These are phyloP conservation scores for Rhinogobius similis DNA, from an alignment of 2,113 vertebrate genomes.

Conservation along the genomic window DNA sequence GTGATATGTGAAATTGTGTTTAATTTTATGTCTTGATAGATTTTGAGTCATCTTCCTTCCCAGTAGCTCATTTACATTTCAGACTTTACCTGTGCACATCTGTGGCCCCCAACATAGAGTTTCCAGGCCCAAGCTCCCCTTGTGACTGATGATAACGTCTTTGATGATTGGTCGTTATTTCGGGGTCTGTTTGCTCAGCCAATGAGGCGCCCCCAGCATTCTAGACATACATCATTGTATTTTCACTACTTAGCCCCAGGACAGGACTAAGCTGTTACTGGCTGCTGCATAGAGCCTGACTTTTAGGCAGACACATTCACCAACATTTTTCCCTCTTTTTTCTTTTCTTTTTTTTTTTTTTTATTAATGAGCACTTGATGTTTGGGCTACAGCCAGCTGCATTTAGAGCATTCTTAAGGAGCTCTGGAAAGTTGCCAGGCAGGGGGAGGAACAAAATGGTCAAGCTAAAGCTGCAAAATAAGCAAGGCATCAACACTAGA, in stretches of 20 bases:
- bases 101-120: constrained; percentile 55
- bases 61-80: not conserved
- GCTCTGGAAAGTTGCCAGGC: constrained; percentile 83
- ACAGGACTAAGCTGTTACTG: constrained; percentile 83
- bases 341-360: constrained; percentile 61
- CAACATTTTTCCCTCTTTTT: not conserved
- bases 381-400: constrained; percentile 91
- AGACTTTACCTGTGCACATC: constrained; percentile 14
- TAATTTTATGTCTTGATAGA: too few species aligned
- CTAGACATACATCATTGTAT: constrained; percentile 90
- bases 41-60: not conserved
- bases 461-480: constrained; percentile 80
- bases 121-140: constrained; percentile 57
- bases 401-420: constrained; percentile 91
- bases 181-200: constrained; percentile 88
- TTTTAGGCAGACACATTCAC: constrained; percentile 88
- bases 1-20: too few species aligned
- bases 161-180: constrained; percentile 91
- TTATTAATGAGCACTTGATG: constrained; percentile 93
- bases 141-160: constrained; percentile 87
- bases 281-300: constrained; percentile 81
- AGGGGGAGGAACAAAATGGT: constrained; percentile 83
- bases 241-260: constrained; percentile 78
- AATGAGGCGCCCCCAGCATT: constrained; percentile 84
- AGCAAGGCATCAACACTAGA: constrained; percentile 41